Conservation (phyloP, 2,888 invertebrate species). For the Drosophila cognata region DNA sequence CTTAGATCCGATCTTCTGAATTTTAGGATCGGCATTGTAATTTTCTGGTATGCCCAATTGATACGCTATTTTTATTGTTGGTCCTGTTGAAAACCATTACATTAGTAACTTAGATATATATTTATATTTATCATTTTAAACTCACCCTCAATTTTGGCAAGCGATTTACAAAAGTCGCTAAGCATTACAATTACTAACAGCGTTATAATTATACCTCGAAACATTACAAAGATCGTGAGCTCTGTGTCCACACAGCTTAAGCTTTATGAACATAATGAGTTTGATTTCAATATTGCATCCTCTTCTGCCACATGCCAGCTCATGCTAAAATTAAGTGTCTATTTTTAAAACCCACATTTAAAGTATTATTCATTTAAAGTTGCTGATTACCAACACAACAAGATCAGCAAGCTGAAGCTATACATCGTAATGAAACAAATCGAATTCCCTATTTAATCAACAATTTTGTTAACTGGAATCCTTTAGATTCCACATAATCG, state of each 20-base stretch:
- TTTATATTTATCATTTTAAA: not conserved
- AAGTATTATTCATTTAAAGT: constrained; percentile 8
- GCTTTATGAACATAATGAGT: not conserved
- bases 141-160: constrained; percentile 23
- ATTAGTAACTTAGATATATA: not conserved
- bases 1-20: constrained; percentile 8
- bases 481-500: not conserved
- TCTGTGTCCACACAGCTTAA: not conserved
- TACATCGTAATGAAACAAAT: not conserved
- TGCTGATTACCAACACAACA: not conserved
- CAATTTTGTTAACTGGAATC: not conserved
- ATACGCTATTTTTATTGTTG: not conserved
- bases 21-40: not conserved
- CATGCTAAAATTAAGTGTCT: not conserved
- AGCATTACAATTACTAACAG: not conserved
- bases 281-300: not conserved
- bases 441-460: not conserved
- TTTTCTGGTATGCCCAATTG: not conserved
- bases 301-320: too few relatives aligned
- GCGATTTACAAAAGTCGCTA: not conserved
- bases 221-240: constrained; percentile 1
- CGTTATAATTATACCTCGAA: not conserved
- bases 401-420: not conserved
- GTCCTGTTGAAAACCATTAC: not conserved
- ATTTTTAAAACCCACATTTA: not conserved